Evolutionary conservation across 2,113 vertebrate genomes (phyloP).

Genomic region (Amblyopsis rosae): DNA sequence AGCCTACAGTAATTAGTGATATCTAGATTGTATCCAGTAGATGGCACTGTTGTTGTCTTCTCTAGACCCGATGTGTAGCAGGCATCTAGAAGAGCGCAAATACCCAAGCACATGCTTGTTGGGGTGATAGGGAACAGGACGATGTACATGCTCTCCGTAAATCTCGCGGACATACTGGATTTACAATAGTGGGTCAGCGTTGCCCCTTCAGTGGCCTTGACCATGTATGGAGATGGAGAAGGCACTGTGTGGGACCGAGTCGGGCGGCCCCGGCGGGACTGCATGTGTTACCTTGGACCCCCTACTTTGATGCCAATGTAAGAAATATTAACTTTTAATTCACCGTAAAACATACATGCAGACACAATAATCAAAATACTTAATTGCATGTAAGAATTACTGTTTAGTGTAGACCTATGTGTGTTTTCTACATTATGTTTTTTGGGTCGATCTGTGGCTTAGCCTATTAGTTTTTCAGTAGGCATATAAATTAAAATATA

Average conservation of each 20-base stretch:
- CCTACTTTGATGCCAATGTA: slow-evolving; percentile 78
- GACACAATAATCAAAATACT: neutral
- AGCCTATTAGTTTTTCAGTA: no score
- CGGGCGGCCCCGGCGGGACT: slow-evolving; percentile 73
- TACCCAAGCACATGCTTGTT: slow-evolving; percentile 54
- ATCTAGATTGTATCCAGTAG: slow-evolving; percentile 40
- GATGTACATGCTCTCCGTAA: slow-evolving; percentile 31
- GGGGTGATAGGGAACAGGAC: slow-evolving; percentile 38
- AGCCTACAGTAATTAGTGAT: no score
- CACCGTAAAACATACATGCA: neutral
- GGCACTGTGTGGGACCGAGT: slow-evolving; percentile 75
- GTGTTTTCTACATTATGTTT: no score
- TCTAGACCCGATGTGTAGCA: slow-evolving; percentile 7
- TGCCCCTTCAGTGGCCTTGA: slow-evolving; percentile 45
- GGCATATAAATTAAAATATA: no score
- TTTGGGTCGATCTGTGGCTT: no score
- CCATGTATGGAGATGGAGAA: slow-evolving; percentile 76
- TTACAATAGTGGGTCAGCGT: slow-evolving; percentile 17
- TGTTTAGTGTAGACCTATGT: no score
- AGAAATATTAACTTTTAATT: slow-evolving; percentile 60
- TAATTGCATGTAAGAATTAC: no score
- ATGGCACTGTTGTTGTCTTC: slow-evolving; percentile 58
- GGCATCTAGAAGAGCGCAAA: slow-evolving; percentile 42
- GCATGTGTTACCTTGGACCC: slow-evolving; percentile 80
- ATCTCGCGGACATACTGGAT: slow-evolving; percentile 41